Base-by-base conservation (phyloP, 2,797 vertebrate species). In the Enteromius fasciolatus region DNA sequence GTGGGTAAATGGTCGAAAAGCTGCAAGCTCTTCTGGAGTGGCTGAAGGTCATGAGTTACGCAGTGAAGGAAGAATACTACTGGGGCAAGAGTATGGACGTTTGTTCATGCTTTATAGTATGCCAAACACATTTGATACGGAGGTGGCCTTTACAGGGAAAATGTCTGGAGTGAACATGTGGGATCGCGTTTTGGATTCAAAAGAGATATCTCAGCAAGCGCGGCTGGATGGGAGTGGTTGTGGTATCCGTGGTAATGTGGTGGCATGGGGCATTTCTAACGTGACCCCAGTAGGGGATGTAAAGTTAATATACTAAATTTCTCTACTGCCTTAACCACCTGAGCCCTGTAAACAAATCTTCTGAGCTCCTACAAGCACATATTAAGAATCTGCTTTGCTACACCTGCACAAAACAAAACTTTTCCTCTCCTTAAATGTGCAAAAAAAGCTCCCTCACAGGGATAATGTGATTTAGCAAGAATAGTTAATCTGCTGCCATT, bases 151-250 rank as follows among this genome's bases (percentile, higher is more conserved):
- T 83, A 93, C 95, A 0, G 98, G 98, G 64, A 97, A 95, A 90
- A 93, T 99, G 92, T 98, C 97, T 0, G 97, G 96, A 67, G 97
- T 99, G 80, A 99, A 99, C 89, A 87, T 97, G 90, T 99, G 98
- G 98, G 94, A 98, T 89, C 89, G 84, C 1, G 94, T 96, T 81
- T 95, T 99, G 81, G 91, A 91, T 0, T 85, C 90, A 3, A 87
- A 93, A 0, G 95, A 97, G 90, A 95, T 99, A 66, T 86, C 85
- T 3, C 90, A 89, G 72, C 89, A 90, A 10, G 92, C 93, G n/a
- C 73, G 83, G 81, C n/a, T 4, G 0, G 86, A 87, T 0, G 94
- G 92, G 0, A 89, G 92, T 1, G 90, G 95, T 0, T 98, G 96
- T 31, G 91, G 92, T 75, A 89, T 85, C 83, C 93, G 94, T 84